Evolutionary conservation across 2,888 invertebrate genomes (phyloP).

Genomic region (Xestobium rufovillosum): DNA sequence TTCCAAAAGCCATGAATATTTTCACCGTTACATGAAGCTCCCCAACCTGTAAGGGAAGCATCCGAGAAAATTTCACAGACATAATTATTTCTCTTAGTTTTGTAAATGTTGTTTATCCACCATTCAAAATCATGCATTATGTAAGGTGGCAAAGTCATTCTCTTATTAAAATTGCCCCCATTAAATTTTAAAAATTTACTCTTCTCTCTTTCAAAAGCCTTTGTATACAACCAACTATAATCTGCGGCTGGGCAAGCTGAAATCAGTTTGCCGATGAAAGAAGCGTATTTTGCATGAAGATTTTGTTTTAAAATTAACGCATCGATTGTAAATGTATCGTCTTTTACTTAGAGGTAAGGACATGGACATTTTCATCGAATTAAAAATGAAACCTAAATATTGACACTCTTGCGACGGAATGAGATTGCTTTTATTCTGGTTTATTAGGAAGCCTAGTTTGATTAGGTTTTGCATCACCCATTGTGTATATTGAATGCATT

Average conservation of each 20-base stretch:
- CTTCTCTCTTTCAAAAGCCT: slow-evolving; percentile 5
- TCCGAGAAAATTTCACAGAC: too few species aligned
- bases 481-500: slow-evolving; percentile 4
- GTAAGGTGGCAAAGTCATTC: too few species aligned
- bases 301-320: slow-evolving; percentile 3
- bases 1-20: too few species aligned
- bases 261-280: slow-evolving; percentile 6
- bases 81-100: too few species aligned
- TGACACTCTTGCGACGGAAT: neutral
- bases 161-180: too few species aligned
- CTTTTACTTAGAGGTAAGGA: slow-evolving; percentile 3
- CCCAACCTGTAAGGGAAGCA: too few species aligned
- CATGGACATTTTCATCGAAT: slow-evolving; percentile 2
- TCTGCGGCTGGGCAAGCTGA: slow-evolving; percentile 10
- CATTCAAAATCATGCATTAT: too few species aligned
- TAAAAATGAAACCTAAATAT: slow-evolving; percentile 6
- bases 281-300: slow-evolving; percentile 8
- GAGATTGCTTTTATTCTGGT: neutral
- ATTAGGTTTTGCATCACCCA: neutral
- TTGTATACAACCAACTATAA: slow-evolving; percentile 9
- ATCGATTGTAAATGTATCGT: neutral
- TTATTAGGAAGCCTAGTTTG: too few species aligned
- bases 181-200: too few species aligned
- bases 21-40: too few species aligned
- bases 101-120: too few species aligned